Evolutionary conservation across 2,113 vertebrate species (phyloP).

Genomic region (Panurus biarmicus): DNA sequence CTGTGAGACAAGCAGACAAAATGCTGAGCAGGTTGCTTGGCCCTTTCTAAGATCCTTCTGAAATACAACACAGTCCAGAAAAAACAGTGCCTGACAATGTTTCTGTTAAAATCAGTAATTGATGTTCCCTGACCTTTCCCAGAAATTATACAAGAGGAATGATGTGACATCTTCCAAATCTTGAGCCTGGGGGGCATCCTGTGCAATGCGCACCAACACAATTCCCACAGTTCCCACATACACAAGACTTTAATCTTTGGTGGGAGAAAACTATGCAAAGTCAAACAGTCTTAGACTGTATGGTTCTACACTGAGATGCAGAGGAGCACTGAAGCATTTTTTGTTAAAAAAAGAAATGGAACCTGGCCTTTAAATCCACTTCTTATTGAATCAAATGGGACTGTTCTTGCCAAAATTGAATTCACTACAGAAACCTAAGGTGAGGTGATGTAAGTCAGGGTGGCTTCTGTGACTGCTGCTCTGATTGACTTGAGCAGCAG

Average conservation of each 20-base stretch:
- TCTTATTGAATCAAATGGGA: neutral
- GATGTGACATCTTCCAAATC: neutral
- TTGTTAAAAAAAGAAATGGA: neutral
- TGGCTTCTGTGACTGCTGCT: neutral
- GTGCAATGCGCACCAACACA: neutral
- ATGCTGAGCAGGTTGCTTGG: neutral
- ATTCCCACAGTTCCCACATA: neutral
- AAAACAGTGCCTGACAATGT: neutral
- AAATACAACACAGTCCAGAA: neutral
- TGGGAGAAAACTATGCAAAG: neutral
- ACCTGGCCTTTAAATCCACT: neutral
- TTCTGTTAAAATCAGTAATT: neutral
- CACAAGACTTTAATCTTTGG: neutral
- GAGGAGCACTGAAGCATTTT: neutral
- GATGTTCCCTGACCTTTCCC: neutral
- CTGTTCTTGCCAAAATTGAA: neutral
- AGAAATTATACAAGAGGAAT: neutral
- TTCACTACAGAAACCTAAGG: neutral
- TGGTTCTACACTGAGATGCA: neutral
- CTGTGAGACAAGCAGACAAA: neutral
- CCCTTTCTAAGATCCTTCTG: neutral
- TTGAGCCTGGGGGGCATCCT: neutral
- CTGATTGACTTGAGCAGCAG: neutral
- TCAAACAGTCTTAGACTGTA: neutral
- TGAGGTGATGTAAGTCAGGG: neutral